A percentile compares a stretch with the other conserved stretches of the same genome.
phyloP scores from a whole-genome alignment of 2,113 vertebrate species.

The Psammodynastes pulverulentus region DNA sequence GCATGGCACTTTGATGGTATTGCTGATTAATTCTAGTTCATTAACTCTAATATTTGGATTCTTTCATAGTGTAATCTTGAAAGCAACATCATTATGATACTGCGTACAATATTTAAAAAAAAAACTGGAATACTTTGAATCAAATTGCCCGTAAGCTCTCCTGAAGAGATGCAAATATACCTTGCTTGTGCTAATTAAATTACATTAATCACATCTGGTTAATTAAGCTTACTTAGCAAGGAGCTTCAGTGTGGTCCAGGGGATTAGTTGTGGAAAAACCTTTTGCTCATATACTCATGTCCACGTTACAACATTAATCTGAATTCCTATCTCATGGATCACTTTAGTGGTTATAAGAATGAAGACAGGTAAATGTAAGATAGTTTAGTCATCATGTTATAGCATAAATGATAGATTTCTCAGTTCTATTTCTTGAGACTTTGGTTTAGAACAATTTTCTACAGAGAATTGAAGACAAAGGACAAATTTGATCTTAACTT shows the following conservation, averaged over 20 bases:
- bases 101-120: not conserved
- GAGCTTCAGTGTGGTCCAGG: not conserved
- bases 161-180: not conserved
- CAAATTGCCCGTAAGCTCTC: not conserved
- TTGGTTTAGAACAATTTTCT: not conserved
- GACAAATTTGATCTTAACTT: not conserved
- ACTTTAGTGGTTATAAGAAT: not conserved
- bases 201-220: conserved; percentile 16
- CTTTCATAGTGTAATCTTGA: not conserved
- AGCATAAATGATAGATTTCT: not conserved
- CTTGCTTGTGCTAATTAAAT: conserved; percentile 3
- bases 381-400: not conserved
- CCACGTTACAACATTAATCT: not conserved
- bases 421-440: not conserved
- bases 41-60: not conserved
- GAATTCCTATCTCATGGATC: not conserved
- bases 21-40: not conserved
- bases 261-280: not conserved
- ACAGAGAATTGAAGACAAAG: not conserved
- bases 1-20: not conserved
- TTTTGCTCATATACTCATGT: not conserved
- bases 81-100: not conserved
- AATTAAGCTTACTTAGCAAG: conserved; percentile 12
- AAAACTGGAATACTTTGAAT: not conserved
- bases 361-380: not conserved